phyloP scores from a whole-genome alignment of 2,113 vertebrate species.

The Sander lucioperca region DNA sequence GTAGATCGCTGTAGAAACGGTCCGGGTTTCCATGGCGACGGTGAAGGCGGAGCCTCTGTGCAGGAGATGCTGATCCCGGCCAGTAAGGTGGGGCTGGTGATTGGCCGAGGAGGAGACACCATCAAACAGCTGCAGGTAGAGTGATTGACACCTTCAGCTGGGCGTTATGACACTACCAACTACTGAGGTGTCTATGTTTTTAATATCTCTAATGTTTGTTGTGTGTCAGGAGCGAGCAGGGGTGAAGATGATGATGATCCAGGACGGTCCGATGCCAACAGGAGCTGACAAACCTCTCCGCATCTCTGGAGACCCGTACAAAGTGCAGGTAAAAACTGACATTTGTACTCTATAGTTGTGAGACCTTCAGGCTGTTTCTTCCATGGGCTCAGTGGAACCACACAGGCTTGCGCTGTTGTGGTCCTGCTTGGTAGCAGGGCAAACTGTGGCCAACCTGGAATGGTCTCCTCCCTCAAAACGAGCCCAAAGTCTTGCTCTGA shows the following conservation, averaged over 20 bases:
- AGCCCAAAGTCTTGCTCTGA: no score
- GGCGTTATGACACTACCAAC: conserved; percentile 66
- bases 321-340: conserved; percentile 72
- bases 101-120: conserved; percentile 96
- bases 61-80: conserved; percentile 96
- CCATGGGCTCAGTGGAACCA: no score
- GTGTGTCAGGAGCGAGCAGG: conserved; percentile 91
- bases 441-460: no score
- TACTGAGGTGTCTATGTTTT: neutral
- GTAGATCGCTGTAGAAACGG: conserved; percentile 96
- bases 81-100: conserved; percentile 96
- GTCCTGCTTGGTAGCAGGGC: no score
- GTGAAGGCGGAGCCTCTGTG: conserved; percentile 88
- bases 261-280: conserved; percentile 93
- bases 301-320: conserved; percentile 93
- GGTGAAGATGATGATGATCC: conserved; percentile 99
- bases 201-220: neutral
- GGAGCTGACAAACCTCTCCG: conserved; percentile 96
- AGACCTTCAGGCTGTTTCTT: no score
- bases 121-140: conserved; percentile 96
- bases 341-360: no score
- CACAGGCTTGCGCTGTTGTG: no score
- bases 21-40: conserved; percentile 91
- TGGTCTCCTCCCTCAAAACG: no score
- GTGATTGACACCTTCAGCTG: neutral